Conservation (phyloP, 1,140 invertebrate species). For the Hermetia illucens region DNA sequence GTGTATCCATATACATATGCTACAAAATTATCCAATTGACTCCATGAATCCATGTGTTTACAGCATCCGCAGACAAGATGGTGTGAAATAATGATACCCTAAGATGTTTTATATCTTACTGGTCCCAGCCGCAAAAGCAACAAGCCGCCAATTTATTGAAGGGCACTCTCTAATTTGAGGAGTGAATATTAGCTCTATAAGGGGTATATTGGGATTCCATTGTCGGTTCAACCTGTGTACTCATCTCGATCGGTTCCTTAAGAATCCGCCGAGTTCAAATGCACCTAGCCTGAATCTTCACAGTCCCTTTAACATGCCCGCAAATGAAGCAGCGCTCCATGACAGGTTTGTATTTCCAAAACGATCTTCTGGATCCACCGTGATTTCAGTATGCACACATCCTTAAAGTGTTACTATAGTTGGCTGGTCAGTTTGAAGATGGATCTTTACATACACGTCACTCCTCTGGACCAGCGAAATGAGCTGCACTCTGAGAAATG, state of each 20-base stretch:
- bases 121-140: slow-evolving; percentile 1
- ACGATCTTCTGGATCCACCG: neutral
- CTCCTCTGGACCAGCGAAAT: neutral
- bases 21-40: too few relatives aligned
- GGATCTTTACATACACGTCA: too few relatives aligned
- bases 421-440: too few relatives aligned
- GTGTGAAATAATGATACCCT: slow-evolving; percentile 4
- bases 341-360: neutral
- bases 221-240: neutral
- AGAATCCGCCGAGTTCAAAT: neutral
- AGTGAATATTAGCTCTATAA: slow-evolving; percentile 3
- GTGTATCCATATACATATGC: too few relatives aligned
- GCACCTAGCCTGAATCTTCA: neutral
- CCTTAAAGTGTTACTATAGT: too few relatives aligned
- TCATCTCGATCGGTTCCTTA: neutral
- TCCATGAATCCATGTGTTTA: too few relatives aligned
- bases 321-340: neutral
- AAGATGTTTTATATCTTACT: slow-evolving; percentile 1
- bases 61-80: slow-evolving; percentile 2
- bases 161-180: slow-evolving; percentile 5
- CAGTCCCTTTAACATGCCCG: neutral
- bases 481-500: neutral
- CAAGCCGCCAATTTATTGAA: slow-evolving; percentile 5
- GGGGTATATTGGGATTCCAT: neutral
- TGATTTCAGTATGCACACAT: neutral